Evolutionary conservation across 2,888 invertebrate species (phyloP).

Genomic region (Hymenopus coronatus): DNA sequence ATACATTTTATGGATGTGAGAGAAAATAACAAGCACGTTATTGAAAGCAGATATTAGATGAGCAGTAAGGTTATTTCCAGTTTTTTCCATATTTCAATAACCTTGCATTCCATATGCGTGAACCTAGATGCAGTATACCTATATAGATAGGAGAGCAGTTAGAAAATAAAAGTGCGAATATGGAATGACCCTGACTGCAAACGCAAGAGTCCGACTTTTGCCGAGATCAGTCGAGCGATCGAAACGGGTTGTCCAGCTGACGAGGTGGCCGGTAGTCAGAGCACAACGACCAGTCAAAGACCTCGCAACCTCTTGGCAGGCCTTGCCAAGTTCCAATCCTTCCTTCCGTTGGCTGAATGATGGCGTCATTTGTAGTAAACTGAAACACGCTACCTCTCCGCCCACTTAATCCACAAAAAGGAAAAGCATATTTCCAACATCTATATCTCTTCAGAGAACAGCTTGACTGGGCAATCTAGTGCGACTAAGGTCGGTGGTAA

Average conservation of each 20-base stretch:
- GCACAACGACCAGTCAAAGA: not conserved
- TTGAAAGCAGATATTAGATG: too few species aligned
- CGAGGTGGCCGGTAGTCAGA: not conserved
- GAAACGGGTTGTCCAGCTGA: not conserved
- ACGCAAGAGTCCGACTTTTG: not conserved
- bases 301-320: not conserved
- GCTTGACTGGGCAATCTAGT: too few species aligned
- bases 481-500: too few species aligned
- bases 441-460: too few species aligned
- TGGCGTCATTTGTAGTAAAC: not conserved
- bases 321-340: not conserved
- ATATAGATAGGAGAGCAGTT: not conserved
- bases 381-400: not conserved
- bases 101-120: too few species aligned
- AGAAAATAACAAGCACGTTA: too few species aligned
- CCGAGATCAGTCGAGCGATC: not conserved
- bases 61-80: too few species aligned
- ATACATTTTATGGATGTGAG: too few species aligned
- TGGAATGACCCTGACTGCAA: not conserved
- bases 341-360: not conserved
- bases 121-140: not conserved
- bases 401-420: too few species aligned
- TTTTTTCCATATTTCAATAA: too few species aligned
- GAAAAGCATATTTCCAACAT: too few species aligned
- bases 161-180: not conserved